Conservation (phyloP, 2,797 vertebrate genomes). For the Channallabes apus region DNA sequence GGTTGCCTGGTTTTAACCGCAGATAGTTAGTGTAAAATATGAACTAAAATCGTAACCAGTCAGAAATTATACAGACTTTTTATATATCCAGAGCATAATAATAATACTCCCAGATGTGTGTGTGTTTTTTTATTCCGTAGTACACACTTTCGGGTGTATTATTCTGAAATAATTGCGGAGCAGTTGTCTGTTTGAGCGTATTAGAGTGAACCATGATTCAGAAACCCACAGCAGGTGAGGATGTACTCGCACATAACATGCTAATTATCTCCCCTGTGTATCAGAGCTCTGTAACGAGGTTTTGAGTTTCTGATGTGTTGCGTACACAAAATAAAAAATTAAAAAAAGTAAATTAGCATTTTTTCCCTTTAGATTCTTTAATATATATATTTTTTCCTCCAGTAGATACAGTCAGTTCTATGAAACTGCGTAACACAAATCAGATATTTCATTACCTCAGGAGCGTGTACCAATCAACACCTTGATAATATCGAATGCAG, state of each 20-base stretch:
- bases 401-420: not conserved
- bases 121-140: not conserved
- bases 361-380: not conserved
- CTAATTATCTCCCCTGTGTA: constrained; percentile 33
- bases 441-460: constrained; percentile 14
- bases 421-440: not conserved
- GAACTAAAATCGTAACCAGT: not conserved
- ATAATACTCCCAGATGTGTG: not conserved
- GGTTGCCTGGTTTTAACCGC: not conserved
- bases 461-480: constrained; percentile 15
- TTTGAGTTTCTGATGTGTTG: not conserved
- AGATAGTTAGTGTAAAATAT: not conserved
- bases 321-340: not conserved
- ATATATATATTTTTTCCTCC: not conserved
- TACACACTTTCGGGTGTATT: constrained; percentile 3
- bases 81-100: no score
- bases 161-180: not conserved
- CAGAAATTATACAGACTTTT: not conserved
- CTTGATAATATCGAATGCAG: not conserved
- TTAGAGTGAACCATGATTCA: constrained; percentile 1
- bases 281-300: not conserved
- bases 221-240: constrained; percentile 26
- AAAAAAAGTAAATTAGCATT: not conserved
- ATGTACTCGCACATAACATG: not conserved
- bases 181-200: not conserved